Conservation (phyloP, 2,113 vertebrate species). For the Neoarius graeffei region DNA sequence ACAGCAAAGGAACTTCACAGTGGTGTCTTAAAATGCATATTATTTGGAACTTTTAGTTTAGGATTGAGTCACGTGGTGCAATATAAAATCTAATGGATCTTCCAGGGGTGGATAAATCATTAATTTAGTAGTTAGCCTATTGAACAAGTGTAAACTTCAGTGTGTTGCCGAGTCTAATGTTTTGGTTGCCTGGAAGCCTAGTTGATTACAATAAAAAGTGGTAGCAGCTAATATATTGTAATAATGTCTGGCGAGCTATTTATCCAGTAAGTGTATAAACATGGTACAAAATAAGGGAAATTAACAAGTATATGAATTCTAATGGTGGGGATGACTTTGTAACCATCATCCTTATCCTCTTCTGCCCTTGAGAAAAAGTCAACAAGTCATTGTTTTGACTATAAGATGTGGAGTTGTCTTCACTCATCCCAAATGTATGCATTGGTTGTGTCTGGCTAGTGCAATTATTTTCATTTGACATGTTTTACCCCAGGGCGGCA, state of each 20-base stretch:
- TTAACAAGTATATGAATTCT: neutral
- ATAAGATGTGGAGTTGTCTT: neutral
- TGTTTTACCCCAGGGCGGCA: neutral
- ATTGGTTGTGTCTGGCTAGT: neutral
- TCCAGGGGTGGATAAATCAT: neutral
- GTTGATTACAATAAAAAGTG: neutral
- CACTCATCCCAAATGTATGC: neutral
- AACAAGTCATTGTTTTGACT: neutral
- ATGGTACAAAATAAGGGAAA: neutral
- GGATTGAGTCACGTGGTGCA: neutral
- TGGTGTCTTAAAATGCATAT: neutral
- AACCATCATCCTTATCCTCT: neutral
- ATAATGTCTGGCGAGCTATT: neutral
- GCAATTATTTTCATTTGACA: neutral
- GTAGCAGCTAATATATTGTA: neutral
- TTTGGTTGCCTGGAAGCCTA: neutral
- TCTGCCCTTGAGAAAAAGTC: neutral
- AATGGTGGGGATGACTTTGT: neutral
- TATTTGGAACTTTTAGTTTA: neutral
- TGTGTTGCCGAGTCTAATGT: neutral
- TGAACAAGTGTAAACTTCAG: neutral
- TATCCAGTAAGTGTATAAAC: neutral
- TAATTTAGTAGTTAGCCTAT: neutral
- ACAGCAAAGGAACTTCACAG: neutral
- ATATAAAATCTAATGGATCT: neutral